Base-by-base conservation (phyloP, 2,113 vertebrate species). In the Nothobranchius kuhntae region DNA sequence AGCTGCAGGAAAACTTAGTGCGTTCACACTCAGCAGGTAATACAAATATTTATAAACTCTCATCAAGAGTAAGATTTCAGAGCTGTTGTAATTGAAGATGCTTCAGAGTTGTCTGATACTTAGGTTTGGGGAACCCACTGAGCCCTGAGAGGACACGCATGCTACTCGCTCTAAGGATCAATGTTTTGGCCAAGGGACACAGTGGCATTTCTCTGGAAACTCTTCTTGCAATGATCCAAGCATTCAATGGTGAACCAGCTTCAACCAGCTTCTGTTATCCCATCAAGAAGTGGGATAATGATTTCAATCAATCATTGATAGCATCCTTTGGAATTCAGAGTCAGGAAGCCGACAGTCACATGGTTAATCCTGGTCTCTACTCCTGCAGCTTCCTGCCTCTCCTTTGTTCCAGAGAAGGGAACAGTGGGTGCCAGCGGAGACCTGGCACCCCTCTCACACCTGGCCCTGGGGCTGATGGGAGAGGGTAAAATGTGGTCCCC, bases 401-500 rank as follows among this genome's bases (percentile, higher is more conserved):
- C 98, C 36, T 99, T 96, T 0, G 94, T 99, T 73, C 98, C 98
- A 15, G 96, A 99, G 89, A 98, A 99, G 82, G 98, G 98, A 26
- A 98, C 97, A 0, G 98, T 99, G 42, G 97, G 97, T 67, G 98
- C 98, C 63, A 99, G 98, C 0, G 98, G 98, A 89, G 98, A 99
- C 80, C 93, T 99, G 11, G 97, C 97, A 0, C 98, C 97, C 0
- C 96, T 99, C 50, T 95, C 98, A 78, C 98, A 98, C 84, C 94
- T 99, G 73, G 95, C 97, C 24, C 91, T 99, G 35, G 98, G 98
- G 47, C 89, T 99, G 48, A 98, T 96, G 85, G 98, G 98, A 85
- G 98, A 99, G 87, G 98, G 98, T 12, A 98, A 96, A 92, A 99
- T 99, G 98, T 99, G 98, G 97, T 99, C 98, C 13, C 98, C 97